Evolutionary conservation across 1,140 invertebrate genomes (phyloP).

Genomic region (Drosophila bifasciata): DNA sequence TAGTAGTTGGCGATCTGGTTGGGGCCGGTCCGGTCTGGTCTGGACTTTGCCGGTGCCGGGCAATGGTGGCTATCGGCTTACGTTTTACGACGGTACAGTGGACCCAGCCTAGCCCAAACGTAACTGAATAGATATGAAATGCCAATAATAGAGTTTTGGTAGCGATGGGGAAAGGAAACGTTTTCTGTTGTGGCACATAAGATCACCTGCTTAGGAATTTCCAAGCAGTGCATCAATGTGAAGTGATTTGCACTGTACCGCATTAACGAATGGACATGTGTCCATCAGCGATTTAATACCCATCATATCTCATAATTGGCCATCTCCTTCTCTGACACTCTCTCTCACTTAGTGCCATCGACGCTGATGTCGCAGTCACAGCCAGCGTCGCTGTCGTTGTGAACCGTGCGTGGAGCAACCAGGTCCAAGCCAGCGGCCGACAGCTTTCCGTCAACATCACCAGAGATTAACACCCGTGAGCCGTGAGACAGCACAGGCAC

Average conservation of each 20-base stretch:
- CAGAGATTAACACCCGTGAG: conserved; percentile 1
- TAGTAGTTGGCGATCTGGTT: conserved; percentile 17
- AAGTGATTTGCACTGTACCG: no score
- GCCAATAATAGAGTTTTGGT: no score
- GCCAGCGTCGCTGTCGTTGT: conserved; percentile 37
- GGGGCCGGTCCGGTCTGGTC: conserved; percentile 15
- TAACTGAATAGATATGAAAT: background rate
- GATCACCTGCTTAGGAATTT: no score
- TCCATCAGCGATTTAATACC: background rate
- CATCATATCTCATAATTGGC: conserved; percentile 12
- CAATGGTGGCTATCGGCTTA: background rate
- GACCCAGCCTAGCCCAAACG: background rate
- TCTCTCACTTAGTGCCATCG: conserved; percentile 25
- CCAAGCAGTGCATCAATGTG: no score
- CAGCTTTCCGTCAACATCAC: conserved; percentile 15
- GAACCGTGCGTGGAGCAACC: conserved; percentile 12
- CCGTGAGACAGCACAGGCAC: background rate
- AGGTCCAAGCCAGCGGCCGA: conserved; percentile 8
- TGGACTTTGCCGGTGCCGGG: background rate
- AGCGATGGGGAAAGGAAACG: no score
- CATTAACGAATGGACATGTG: background rate
- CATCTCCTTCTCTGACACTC: background rate
- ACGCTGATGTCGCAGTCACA: conserved; percentile 28
- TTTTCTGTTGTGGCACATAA: no score
- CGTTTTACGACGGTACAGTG: conserved; percentile 5